These are phyloP conservation scores for Mycogona germanica DNA, from an alignment of 2,888 invertebrate genomes.

Conservation along the genomic window DNA sequence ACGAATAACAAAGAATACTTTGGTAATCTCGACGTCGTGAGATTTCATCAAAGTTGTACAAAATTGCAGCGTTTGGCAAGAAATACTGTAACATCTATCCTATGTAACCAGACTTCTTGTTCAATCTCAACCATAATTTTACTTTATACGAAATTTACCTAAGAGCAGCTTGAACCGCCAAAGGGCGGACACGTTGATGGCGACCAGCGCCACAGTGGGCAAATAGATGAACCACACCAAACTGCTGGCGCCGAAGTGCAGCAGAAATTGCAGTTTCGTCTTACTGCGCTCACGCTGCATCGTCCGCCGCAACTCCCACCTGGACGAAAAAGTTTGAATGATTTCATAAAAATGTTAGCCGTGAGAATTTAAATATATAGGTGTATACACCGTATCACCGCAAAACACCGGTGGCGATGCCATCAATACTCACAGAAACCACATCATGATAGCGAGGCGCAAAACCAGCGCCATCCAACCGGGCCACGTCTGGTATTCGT, in stretches of 20 bases:
- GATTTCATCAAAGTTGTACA: too few relatives aligned
- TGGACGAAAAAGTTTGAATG: too few relatives aligned
- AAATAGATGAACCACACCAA: conserved; percentile 97
- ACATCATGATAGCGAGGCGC: conserved; percentile 70
- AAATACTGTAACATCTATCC: too few relatives aligned
- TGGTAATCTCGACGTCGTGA: too few relatives aligned
- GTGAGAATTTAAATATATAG: too few relatives aligned
- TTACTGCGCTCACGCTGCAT: conserved; percentile 68
- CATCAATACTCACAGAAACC: conserved; percentile 70
- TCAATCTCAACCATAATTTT: background rate
- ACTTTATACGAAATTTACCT: conserved; percentile 46
- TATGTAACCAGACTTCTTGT: background rate
- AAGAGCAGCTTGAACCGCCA: conserved; percentile 92
- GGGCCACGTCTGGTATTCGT: conserved; percentile 96
- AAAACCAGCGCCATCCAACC: conserved; percentile 87
- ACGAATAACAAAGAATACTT: too few relatives aligned
- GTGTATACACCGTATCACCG: too few relatives aligned
- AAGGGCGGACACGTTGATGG: conserved; percentile 80
- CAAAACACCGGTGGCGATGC: too few relatives aligned
- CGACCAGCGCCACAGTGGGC: conserved; percentile 85
- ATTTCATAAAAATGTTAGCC: too few relatives aligned
- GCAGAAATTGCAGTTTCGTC: conserved; percentile 77
- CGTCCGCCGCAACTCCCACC: conserved; percentile 55
- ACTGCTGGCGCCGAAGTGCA: conserved; percentile 94
- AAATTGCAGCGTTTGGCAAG: too few relatives aligned